Percentiles rank a stretch among this genome's conserved stretches.
These are phyloP conservation scores for Cryptocephalus moraei DNA, from an alignment of 2,888 invertebrate genomes.

Conservation along the genomic window DNA sequence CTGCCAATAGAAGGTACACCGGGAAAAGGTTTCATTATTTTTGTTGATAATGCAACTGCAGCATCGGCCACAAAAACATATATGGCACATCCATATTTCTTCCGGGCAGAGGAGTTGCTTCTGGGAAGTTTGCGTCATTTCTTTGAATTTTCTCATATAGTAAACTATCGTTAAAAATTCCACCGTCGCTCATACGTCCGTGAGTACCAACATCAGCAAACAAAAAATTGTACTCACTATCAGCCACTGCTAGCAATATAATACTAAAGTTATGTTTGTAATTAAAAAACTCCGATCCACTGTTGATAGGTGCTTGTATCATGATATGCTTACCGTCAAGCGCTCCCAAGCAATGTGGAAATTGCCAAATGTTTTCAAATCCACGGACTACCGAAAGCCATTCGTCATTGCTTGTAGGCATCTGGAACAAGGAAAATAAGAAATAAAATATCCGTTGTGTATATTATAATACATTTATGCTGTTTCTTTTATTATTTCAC, in stretches of 20 bases:
- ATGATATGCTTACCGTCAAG: conserved; percentile 17
- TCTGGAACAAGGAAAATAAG: conserved; percentile 12
- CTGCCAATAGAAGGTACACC: conserved; percentile 7
- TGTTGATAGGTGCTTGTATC: conserved; percentile 19
- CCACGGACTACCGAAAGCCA: conserved; percentile 17
- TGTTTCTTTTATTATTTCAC: background rate
- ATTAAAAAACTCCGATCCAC: too few relatives aligned
- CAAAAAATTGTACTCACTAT: background rate
- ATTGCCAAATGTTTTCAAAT: conserved; percentile 22
- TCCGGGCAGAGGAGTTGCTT: conserved; percentile 11
- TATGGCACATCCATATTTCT: conserved; percentile 1
- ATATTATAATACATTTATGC: background rate
- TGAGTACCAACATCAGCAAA: conserved; percentile 22
- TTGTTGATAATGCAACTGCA: background rate
- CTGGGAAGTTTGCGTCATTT: conserved; percentile 13
- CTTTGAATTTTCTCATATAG: conserved; percentile 12
- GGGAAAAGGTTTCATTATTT: conserved; percentile 11
- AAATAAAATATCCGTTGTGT: conserved; percentile 1
- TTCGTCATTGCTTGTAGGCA: conserved; percentile 14
- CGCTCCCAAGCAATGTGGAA: conserved; percentile 19
- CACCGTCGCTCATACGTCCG: conserved; percentile 17
- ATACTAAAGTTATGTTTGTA: background rate
- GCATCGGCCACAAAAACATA: conserved; percentile 3
- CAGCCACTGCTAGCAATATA: background rate
- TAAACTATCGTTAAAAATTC: conserved; percentile 6